phyloP scores from a whole-genome alignment of 2,888 invertebrate genomes.

The Argyra leucocephala region DNA sequence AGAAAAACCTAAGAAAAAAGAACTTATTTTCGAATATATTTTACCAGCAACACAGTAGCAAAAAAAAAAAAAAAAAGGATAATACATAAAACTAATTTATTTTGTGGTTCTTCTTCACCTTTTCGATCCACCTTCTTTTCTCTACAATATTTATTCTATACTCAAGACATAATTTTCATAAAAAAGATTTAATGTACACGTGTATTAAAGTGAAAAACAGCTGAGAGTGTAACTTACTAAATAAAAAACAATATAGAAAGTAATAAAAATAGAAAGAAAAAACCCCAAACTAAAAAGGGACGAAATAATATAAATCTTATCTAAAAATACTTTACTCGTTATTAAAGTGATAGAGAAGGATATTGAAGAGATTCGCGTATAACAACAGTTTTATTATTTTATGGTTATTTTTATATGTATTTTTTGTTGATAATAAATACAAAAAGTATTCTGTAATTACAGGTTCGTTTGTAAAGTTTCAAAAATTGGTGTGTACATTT shows the following conservation, averaged over 20 bases:
- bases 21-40: no score
- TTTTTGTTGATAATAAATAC: no score
- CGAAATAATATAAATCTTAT: background rate
- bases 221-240: no score
- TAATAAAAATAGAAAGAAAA: background rate
- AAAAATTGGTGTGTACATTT: no score
- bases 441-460: no score
- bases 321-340: background rate
- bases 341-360: background rate
- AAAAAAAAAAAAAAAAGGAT: background rate
- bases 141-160: background rate
- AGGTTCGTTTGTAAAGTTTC: no score
- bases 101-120: background rate
- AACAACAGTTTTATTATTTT: background rate
- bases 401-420: no score
- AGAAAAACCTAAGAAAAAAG: no score
- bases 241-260: background rate
- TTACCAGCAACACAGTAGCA: no score
- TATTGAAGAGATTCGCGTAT: background rate
- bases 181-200: background rate
- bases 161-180: background rate
- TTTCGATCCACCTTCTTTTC: background rate
- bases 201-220: background rate
- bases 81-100: background rate
- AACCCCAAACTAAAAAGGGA: background rate